phyloP scores from a whole-genome alignment of 1,140 invertebrate species.

The Bombus breviceps region DNA sequence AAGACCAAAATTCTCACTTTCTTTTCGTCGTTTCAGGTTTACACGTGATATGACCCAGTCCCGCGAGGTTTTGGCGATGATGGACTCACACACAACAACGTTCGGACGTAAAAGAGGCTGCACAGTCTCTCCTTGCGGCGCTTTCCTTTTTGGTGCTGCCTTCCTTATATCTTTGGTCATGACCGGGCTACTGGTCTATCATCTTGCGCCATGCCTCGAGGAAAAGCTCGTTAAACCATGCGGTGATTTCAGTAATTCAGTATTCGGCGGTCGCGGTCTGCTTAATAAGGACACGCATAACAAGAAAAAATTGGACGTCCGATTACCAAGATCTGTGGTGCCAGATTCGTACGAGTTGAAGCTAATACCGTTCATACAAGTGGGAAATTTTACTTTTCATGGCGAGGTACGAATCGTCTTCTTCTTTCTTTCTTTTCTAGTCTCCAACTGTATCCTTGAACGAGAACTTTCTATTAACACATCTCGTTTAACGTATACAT shows the following conservation, averaged over 20 bases:
- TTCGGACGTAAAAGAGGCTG: constrained; percentile 79
- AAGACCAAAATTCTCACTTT: background rate
- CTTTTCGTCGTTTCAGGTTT: constrained; percentile 47
- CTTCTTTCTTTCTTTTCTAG: background rate
- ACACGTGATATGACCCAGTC: constrained; percentile 77
- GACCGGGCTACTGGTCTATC: constrained; percentile 87
- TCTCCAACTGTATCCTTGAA: background rate
- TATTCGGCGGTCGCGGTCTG: constrained; percentile 76
- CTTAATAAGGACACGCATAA: constrained; percentile 72
- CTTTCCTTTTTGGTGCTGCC: constrained; percentile 81
- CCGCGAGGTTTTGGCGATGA: constrained; percentile 78
- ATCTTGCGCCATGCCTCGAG: constrained; percentile 86
- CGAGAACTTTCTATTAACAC: constrained; percentile 1
- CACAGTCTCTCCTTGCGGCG: constrained; percentile 80
- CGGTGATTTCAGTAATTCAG: constrained; percentile 71
- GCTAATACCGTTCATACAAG: constrained; percentile 87
- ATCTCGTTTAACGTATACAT: background rate
- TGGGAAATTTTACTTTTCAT: constrained; percentile 90
- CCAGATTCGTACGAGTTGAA: constrained; percentile 88
- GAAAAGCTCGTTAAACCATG: constrained; percentile 58
- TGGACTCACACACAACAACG: constrained; percentile 78
- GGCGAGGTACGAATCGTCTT: constrained; percentile 84
- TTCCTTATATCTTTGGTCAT: constrained; percentile 84
- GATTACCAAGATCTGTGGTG: constrained; percentile 86
- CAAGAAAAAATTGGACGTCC: constrained; percentile 84